phyloP scores from a whole-genome alignment of 2,113 vertebrate genomes.

The Chaenocephalus aceratus region DNA sequence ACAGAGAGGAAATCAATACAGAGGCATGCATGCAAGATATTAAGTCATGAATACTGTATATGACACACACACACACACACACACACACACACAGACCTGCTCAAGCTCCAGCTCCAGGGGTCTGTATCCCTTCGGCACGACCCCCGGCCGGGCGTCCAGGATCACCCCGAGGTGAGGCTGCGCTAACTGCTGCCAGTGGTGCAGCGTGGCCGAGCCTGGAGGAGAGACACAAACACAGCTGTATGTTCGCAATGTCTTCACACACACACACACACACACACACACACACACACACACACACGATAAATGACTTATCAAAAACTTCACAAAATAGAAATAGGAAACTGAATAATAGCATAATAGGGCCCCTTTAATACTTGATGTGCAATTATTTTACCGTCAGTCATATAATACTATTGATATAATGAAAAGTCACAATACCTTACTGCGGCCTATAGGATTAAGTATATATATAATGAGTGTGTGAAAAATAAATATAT shows the following conservation, averaged over 20 bases:
- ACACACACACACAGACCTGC: conserved; percentile 86
- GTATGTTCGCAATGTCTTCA: background rate
- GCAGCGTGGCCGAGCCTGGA: conserved; percentile 95
- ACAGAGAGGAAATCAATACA: background rate
- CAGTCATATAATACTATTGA: too few species aligned
- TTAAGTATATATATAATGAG: background rate
- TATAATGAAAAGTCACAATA: too few species aligned
- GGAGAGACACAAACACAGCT: conserved; percentile 23
- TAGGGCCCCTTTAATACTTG: too few species aligned
- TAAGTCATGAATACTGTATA: too few species aligned
- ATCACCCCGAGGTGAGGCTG: conserved; percentile 98
- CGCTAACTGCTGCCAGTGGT: conserved; percentile 98
- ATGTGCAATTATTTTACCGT: too few species aligned
- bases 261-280: too few species aligned
- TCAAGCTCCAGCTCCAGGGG: conserved; percentile 95
- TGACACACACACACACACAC: background rate
- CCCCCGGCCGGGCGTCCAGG: conserved; percentile 93
- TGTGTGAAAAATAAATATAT: too few species aligned
- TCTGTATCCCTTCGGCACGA: conserved; percentile 96
- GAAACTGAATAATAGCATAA: too few species aligned
- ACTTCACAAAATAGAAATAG: too few species aligned
- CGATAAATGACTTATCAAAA: too few species aligned
- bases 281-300: too few species aligned
- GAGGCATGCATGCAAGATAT: background rate
- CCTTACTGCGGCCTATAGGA: too few species aligned